phyloP scores from a whole-genome alignment of 2,797 vertebrate species.

The Poeciliopsis paucimaculata region DNA sequence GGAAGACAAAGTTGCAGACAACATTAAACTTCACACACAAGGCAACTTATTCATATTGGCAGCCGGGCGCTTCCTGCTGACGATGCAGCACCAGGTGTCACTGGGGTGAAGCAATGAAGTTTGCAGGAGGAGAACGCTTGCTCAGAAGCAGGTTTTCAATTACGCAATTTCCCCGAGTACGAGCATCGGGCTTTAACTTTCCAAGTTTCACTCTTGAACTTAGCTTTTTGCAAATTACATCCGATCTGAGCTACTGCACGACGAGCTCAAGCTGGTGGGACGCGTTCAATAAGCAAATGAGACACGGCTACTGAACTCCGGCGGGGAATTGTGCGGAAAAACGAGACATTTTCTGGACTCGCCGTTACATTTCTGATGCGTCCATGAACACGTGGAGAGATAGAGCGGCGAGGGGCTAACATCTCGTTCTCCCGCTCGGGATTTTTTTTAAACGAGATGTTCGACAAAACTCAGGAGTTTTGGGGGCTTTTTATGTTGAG shows the following conservation, averaged over 20 bases:
- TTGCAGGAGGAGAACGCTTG: not conserved
- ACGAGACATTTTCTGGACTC: not conserved
- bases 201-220: not conserved
- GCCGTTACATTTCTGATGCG: not conserved
- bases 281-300: not conserved
- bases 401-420: not conserved
- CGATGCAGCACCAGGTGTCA: not conserved
- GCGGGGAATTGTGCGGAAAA: not conserved
- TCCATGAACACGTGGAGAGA: too few species aligned
- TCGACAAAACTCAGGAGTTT: not conserved
- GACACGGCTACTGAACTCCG: not conserved
- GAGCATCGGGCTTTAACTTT: not conserved
- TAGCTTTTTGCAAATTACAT: not conserved
- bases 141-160: not conserved
- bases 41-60: constrained; percentile 6
- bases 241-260: not conserved
- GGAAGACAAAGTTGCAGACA: not conserved
- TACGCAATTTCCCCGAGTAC: not conserved
- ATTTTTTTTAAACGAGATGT: not conserved
- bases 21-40: not conserved
- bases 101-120: not conserved
- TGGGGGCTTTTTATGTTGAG: too few species aligned
- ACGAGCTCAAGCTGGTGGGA: not conserved
- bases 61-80: not conserved
- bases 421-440: not conserved